Percentiles rank a stretch among this genome's conserved stretches.
Conservation (phyloP, 1,140 invertebrate genomes). For the Drosophila ercepeae region DNA sequence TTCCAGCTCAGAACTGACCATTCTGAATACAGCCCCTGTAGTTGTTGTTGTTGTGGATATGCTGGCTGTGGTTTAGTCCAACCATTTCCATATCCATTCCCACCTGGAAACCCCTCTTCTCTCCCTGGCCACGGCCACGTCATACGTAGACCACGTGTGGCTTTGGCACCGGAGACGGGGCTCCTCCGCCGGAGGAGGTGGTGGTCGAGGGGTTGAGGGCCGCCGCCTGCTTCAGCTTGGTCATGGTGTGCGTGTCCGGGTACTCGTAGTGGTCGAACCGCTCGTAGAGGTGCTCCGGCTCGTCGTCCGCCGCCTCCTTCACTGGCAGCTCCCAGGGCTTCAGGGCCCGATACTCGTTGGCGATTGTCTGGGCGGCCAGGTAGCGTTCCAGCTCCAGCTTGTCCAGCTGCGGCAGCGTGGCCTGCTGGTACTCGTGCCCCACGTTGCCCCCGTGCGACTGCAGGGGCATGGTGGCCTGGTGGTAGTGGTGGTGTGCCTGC, state of each 20-base stretch:
- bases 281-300: constrained; percentile 83
- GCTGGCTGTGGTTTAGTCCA: constrained; percentile 31
- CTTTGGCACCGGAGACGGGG: constrained; percentile 39
- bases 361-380: constrained; percentile 77
- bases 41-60: constrained; percentile 55
- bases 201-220: constrained; percentile 29
- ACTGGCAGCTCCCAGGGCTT: constrained; percentile 82
- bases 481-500: constrained; percentile 63
- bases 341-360: constrained; percentile 80
- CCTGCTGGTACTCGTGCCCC: constrained; percentile 73
- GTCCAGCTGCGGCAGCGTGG: constrained; percentile 77
- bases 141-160: constrained; percentile 84
- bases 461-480: constrained; percentile 61
- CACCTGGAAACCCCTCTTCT: constrained; percentile 5
- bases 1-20: constrained; percentile 52
- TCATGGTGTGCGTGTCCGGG: constrained; percentile 78
- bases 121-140: constrained; percentile 64
- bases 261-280: constrained; percentile 83
- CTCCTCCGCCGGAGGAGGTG: constrained; percentile 22
- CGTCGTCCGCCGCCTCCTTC: constrained; percentile 75
- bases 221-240: constrained; percentile 73
- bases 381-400: constrained; percentile 82
- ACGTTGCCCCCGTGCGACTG: constrained; percentile 44
- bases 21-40: constrained; percentile 70
- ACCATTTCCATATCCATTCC: constrained; percentile 47